Percentiles rank a stretch among this genome's conserved stretches.
These are phyloP conservation scores for Steinernema carpocapsae DNA, from an alignment of 2,888 invertebrate genomes.

Conservation along the genomic window DNA sequence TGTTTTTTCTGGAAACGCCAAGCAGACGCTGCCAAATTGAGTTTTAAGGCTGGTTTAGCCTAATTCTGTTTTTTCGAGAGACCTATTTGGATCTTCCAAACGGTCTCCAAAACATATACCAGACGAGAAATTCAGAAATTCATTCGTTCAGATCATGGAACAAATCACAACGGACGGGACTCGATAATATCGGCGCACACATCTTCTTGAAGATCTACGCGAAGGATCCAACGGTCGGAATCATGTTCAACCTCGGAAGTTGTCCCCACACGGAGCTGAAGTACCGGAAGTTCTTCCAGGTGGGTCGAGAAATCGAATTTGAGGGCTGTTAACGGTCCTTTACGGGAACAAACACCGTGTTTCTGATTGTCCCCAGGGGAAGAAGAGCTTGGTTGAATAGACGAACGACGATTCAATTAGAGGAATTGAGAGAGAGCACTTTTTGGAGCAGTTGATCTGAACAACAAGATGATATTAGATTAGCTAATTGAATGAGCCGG, in stretches of 20 bases:
- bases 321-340: background rate
- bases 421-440: background rate
- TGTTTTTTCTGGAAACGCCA: no score
- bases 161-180: conserved; percentile 40
- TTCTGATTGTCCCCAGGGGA: background rate
- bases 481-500: no score
- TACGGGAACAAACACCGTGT: background rate
- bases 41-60: no score
- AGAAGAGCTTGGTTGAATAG: background rate
- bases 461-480: no score
- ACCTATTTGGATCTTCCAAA: no score
- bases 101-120: no score
- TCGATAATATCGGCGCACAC: conserved; percentile 40
- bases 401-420: background rate
- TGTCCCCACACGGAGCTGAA: conserved; percentile 37
- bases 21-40: no score
- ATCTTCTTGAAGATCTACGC: conserved; percentile 41
- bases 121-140: no score
- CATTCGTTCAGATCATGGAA: conserved; percentile 39
- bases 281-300: conserved; percentile 41
- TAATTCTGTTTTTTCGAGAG: no score
- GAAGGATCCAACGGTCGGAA: conserved; percentile 36
- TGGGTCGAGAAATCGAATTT: background rate
- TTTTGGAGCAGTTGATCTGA: background rate
- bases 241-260: conserved; percentile 38